Evolutionary conservation across 2,113 vertebrate genomes (phyloP).

Genomic region (Glareola pratincola): DNA sequence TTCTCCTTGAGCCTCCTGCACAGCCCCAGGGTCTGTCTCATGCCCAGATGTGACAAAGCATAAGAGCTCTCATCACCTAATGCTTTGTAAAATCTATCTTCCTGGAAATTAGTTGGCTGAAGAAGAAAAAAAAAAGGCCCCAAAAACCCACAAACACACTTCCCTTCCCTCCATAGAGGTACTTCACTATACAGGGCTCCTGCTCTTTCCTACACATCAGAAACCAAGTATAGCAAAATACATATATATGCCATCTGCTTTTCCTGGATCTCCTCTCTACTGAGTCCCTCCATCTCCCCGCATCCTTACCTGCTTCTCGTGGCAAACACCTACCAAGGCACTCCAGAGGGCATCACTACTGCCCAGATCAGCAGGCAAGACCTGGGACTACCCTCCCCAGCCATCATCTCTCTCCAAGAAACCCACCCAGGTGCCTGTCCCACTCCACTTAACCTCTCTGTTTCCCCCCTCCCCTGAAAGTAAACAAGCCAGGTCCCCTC

Average conservation of each 20-base stretch:
- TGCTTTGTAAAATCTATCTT: neutral
- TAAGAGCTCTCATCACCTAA: neutral
- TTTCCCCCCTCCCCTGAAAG: neutral
- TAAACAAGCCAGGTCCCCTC: neutral
- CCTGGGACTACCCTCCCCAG: rapidly evolving
- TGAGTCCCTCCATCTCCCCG: neutral
- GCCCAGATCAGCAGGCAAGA: neutral
- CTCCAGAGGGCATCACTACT: neutral
- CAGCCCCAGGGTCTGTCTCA: neutral
- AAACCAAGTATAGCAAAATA: neutral
- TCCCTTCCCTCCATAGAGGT: neutral
- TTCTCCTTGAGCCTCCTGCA: neutral
- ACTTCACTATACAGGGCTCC: neutral
- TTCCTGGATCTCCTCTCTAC: neutral
- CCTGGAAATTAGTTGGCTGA: neutral
- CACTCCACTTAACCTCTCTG: neutral
- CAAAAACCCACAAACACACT: neutral
- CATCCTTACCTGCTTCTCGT: neutral
- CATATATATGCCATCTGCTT: rapidly evolving
- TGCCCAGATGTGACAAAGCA: neutral
- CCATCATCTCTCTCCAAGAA: neutral
- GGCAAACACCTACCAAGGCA: rapidly evolving
- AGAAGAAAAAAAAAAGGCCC: neutral
- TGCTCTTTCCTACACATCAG: neutral
- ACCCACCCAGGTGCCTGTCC: rapidly evolving